Base-by-base conservation (phyloP, 2,888 invertebrate species). In the Euplagia quadripunctaria region DNA sequence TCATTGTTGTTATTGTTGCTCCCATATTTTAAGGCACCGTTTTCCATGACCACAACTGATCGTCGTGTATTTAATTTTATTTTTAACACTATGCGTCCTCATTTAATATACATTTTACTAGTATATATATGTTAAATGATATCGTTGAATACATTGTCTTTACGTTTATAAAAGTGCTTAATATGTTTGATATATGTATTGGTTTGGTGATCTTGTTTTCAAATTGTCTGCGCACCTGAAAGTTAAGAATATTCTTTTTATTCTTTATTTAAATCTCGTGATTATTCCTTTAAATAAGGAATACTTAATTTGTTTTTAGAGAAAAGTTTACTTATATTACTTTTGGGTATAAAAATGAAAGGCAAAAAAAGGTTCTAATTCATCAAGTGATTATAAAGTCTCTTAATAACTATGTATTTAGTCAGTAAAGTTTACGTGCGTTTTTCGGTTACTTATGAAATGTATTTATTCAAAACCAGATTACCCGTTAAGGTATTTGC, bases 21-120 rank as follows among this genome's bases (percentile, higher is more conserved):
- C 95, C 96, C 96, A 95, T 96, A 95, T 92, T 96, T 96, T 94
- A 96, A 96, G 96, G 96, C 96, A 96, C 96, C 95, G 95, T 95
- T 96, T 95, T 96, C 96, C 96, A 96, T 96, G 94, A 93, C 95
- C 94, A 92, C 93, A 90, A 93, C 88, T 91, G 91, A 92, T 91
- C 86, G 94, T 92, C 91, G 93, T 92, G 91, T 89, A 85, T 86
- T 85, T 90, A 86, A 85, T 88, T 85, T 88, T 86, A 84, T 89
- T 76, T 86, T 86, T 88, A 86, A 87, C 88, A 89, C 89, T 89
- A 86, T 80, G 77, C 81, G 86, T 90, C 84, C 85, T 88, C 89
- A 88, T 89, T 83, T 88, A 89, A 81, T 81, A 79, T 81, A 80
- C 81, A 82, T 82, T 77, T 81, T 43, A 78, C 64, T 77, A 76